Conservation (phyloP, 1,140 invertebrate species). For the Cydia fagiglandana region DNA sequence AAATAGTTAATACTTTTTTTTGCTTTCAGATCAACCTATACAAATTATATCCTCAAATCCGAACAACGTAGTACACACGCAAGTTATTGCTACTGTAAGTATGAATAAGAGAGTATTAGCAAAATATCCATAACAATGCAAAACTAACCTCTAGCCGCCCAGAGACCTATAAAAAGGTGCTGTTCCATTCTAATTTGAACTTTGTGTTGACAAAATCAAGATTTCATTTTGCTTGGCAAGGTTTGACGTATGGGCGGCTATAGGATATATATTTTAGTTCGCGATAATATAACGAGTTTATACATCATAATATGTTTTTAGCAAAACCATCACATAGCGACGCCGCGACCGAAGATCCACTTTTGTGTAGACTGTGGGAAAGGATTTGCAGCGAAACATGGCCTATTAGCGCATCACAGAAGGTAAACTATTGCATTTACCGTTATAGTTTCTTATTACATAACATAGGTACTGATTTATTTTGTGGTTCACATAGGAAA, state of each 20-base stretch:
- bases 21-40: constrained; percentile 68
- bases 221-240: no score
- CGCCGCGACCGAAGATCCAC: constrained; percentile 85
- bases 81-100: constrained; percentile 74
- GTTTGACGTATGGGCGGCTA: no score
- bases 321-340: constrained; percentile 68
- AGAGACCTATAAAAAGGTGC: no score
- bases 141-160: no score
- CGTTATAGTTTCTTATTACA: no score
- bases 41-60: constrained; percentile 71
- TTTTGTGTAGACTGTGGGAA: constrained; percentile 91
- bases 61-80: constrained; percentile 72
- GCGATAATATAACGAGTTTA: no score
- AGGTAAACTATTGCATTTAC: constrained; percentile 52
- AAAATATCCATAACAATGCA: no score
- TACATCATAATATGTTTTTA: constrained; percentile 32
- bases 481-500: no score
- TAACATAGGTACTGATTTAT: no score
- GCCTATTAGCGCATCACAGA: constrained; percentile 86
- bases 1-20: constrained; percentile 11
- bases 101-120: neutral
- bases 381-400: constrained; percentile 90
- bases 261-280: no score
- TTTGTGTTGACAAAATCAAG: no score
- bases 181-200: no score